Base-by-base conservation (phyloP, 1,140 invertebrate genomes). In the Rhyacophila brunnea region DNA sequence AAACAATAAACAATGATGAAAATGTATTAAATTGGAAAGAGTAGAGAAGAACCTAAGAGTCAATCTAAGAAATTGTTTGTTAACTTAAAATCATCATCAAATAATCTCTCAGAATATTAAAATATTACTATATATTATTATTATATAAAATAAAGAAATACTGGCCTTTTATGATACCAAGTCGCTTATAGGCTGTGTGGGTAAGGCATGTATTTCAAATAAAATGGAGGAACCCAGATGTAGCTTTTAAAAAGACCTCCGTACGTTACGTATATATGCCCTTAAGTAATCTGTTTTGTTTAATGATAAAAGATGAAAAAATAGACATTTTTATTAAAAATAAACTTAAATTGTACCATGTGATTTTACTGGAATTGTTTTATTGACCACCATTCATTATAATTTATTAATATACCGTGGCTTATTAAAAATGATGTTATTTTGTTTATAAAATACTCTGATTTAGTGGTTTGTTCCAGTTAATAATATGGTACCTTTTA, bases 161-260 rank as follows among this genome's bases (percentile, higher is more conserved):
- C 62, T 59, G 57, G 48, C 57, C 57, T 59, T 53, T 34, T 35
- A 53, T 14, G 48, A 52, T 46, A 35, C 57, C 35, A 35, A 20
- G 57, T 64, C 53, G 62, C 56, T 57, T 64, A 64, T 59, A 54
- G 54, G 62, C 50, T 64, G 56, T 64, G 57, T 64, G 35, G 60
- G 47, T 56, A 56, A 56, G 52, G 52, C 56, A 51, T 64, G 62
- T 64, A 60, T 64, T 59, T 57, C 57, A 55, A 59, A 51, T 23
- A 14, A 62, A 62, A 56, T 53, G 35, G 40, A 58, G 58, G 51
- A 15, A 53, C 18, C 40, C 50, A 63, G 60, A 63, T 55, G 58
- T 55, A 58, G 54, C 55, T 54, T 58, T 63, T 18, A 5, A 5
- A 40, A 40, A 40, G 11, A 40, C 11, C 38, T 13, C 15, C 23